Percentiles rank a stretch among this genome's conserved stretches.
phyloP scores from a whole-genome alignment of 2,888 invertebrate genomes.

The Harpagoxenus sublaevis region DNA sequence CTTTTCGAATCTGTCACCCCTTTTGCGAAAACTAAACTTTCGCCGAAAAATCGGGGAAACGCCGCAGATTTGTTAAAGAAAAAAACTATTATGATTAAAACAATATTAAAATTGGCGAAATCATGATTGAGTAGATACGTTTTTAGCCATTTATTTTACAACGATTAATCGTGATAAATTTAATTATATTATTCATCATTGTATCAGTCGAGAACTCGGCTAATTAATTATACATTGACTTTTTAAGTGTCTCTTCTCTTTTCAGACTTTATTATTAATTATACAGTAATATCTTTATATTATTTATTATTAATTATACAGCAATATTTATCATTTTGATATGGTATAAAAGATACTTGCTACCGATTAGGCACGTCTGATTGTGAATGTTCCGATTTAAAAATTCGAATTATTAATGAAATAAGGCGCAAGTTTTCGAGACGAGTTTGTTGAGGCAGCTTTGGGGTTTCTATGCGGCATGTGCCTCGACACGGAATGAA shows the following conservation, averaged over 20 bases:
- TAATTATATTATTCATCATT: conserved; percentile 11
- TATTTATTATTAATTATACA: not conserved
- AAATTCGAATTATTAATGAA: not conserved
- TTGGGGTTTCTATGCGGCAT: conserved; percentile 94
- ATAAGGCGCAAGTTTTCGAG: not conserved
- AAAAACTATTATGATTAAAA: not conserved
- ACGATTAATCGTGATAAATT: not conserved
- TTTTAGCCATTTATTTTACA: not conserved
- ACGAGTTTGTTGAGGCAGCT: conserved; percentile 88
- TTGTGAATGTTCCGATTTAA: not conserved
- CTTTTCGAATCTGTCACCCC: not conserved
- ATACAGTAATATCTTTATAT: not conserved
- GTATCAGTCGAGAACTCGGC: not conserved
- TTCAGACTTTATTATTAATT: not conserved
- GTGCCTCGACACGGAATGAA: conserved; percentile 88
- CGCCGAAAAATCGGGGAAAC: not conserved
- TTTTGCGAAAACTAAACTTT: not conserved
- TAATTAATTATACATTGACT: not conserved
- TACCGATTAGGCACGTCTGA: not conserved
- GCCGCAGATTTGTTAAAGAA: not conserved
- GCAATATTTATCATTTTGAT: not conserved
- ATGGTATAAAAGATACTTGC: not conserved
- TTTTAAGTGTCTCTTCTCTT: not conserved
- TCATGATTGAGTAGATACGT: not conserved
- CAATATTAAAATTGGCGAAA: not conserved